Evolutionary conservation across 2,888 invertebrate species (phyloP), one percentile per base, ranked within the genome.

Genomic region (Troides helena): DNA sequence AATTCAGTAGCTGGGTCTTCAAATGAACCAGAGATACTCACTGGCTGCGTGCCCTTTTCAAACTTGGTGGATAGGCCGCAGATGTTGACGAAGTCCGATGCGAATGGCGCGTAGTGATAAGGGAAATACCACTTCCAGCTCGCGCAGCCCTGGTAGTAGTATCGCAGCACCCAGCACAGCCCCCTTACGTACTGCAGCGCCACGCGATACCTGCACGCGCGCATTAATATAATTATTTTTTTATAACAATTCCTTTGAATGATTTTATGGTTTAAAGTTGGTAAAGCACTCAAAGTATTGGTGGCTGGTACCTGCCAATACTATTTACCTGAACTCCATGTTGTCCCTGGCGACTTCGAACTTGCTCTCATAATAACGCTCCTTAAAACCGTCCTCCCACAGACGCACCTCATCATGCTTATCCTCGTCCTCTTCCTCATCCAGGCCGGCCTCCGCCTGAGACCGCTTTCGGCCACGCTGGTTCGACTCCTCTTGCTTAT

Each of bases 61-160:
- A 99, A 99, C 83, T 95, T 95, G 1, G 97, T 97, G 62, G 96
- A 96, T 1, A 98, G 92, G 1, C 97, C 96, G 68, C 95, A 95
- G 69, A 99, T 96, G 84, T 98, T 97, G 71, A 97, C 94, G 91
- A 99, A 99, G 93, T 99, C 99, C 0, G 99, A 99, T 5, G 99
- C 99, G 92, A 99, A 99, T 10, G 99, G 99, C 23, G 99, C 99
- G 93, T 99, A 99, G 92, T 99, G 99, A 88, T 98, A 99, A 0
- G 99, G 99, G 90, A 98, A 99, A 93, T 99, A 99, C 99, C 99
- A 99, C 90, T 99, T 98, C 99, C 99, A 99, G 23, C 98, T 98
- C 53, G 98, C 97, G 92, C 99, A 99, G 67, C 99, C 99, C 94
- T 99, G 99, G 92, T 99, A 99, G 91, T 99, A 99, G 92, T 99